These are phyloP conservation scores for Lomographa bimaculata DNA, from an alignment of 2,888 invertebrate genomes.

Conservation along the genomic window DNA sequence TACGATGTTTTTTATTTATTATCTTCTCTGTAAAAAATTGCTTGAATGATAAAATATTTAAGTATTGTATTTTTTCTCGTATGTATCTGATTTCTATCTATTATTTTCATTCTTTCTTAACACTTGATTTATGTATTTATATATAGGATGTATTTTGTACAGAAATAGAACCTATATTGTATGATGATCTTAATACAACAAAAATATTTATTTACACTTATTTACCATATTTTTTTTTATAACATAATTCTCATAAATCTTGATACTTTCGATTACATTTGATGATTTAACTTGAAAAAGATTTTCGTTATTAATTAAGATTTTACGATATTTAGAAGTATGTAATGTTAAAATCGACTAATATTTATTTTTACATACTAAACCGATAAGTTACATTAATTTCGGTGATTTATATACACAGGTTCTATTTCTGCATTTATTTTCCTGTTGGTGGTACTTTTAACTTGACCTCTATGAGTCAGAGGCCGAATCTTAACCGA, in stretches of 20 bases:
- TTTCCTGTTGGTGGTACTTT: slow-evolving; percentile 25
- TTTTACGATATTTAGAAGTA: too few relatives aligned
- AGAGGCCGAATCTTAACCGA: slow-evolving; percentile 4
- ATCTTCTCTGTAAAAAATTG: slow-evolving; percentile 37
- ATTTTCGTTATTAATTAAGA: too few relatives aligned
- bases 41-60: slow-evolving; percentile 36
- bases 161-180: slow-evolving; percentile 3
- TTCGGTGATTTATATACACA: too few relatives aligned
- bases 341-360: too few relatives aligned
- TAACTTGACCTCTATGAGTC: slow-evolving; percentile 12
- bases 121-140: slow-evolving; percentile 7
- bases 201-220: too few relatives aligned
- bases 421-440: slow-evolving; percentile 12
- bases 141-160: slow-evolving; percentile 4
- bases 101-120: slow-evolving; percentile 17
- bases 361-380: too few relatives aligned
- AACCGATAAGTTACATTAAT: too few relatives aligned
- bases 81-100: slow-evolving; percentile 3
- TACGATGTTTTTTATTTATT: slow-evolving; percentile 50
- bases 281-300: too few relatives aligned
- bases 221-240: too few relatives aligned
- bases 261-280: too few relatives aligned
- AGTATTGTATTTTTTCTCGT: slow-evolving; percentile 16
- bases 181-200: too few relatives aligned
- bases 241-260: too few relatives aligned